Conservation (phyloP, 2,888 invertebrate genomes). For the Drosophila mulleri region DNA sequence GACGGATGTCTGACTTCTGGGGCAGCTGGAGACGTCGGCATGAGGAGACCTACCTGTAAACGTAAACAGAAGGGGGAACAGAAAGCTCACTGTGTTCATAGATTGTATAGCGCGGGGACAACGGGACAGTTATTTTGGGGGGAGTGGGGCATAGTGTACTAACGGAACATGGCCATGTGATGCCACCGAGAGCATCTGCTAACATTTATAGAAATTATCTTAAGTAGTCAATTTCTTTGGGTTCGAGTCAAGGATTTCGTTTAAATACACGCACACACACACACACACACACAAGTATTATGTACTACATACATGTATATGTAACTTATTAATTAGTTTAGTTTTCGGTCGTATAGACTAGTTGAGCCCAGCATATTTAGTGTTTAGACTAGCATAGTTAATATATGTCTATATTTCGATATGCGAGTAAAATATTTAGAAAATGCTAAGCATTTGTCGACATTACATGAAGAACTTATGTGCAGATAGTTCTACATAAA, state of each 20-base stretch:
- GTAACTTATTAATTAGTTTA: slow-evolving; percentile 58
- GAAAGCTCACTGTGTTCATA: slow-evolving; percentile 80
- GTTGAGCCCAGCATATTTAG: slow-evolving; percentile 33
- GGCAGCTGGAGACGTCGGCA: slow-evolving; percentile 42
- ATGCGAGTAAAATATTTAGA: slow-evolving; percentile 47
- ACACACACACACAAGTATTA: slow-evolving; percentile 44
- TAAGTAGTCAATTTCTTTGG: slow-evolving; percentile 80
- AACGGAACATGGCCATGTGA: slow-evolving; percentile 19
- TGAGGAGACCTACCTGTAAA: slow-evolving; percentile 76
- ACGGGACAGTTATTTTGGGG: slow-evolving; percentile 7
- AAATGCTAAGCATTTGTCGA: slow-evolving; percentile 71
- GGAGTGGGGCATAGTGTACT: slow-evolving; percentile 30
- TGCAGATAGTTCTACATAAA: slow-evolving; percentile 19
- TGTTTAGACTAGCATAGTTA: slow-evolving; percentile 45
- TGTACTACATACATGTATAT: slow-evolving; percentile 38
- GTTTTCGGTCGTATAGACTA: slow-evolving; percentile 31
- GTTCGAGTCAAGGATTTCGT: slow-evolving; percentile 31
- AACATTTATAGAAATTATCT: slow-evolving; percentile 40
- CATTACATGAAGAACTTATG: slow-evolving; percentile 15
- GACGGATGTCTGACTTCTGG: slow-evolving; percentile 56
- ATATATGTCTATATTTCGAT: slow-evolving; percentile 61
- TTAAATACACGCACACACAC: background rate
- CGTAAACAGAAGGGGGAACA: slow-evolving; percentile 52
- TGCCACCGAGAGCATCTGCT: slow-evolving; percentile 12
- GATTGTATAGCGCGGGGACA: slow-evolving; percentile 46